Evolutionary conservation across 2,113 vertebrate genomes (phyloP).

Genomic region (Cacatua alba): DNA sequence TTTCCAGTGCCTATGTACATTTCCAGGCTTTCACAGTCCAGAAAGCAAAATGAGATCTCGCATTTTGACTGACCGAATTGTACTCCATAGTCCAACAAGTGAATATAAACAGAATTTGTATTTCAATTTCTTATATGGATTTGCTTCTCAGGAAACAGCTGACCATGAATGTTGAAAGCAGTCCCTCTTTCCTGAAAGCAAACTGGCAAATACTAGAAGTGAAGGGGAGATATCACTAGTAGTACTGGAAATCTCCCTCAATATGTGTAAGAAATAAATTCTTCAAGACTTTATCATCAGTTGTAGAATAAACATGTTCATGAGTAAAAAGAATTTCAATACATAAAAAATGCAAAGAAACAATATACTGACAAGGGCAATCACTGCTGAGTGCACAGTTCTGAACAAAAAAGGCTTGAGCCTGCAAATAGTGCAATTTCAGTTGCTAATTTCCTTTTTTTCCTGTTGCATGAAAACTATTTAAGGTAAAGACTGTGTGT

Average conservation of each 20-base stretch:
- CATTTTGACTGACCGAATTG: constrained; percentile 8
- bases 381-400: not conserved
- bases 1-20: not conserved
- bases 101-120: not conserved
- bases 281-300: not conserved
- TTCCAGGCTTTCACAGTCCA: not conserved
- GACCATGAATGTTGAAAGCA: rapidly evolving
- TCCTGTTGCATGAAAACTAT: not conserved
- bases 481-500: not conserved
- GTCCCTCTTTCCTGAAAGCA: not conserved
- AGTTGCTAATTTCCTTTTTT: not conserved
- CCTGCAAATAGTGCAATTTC: not conserved
- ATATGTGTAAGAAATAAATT: not conserved
- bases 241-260: not conserved
- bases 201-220: not conserved
- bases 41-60: not conserved
- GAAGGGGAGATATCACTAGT: not conserved
- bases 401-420: not conserved
- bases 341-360: not conserved
- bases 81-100: not conserved
- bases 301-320: not conserved
- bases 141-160: not conserved
- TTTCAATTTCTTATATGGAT: not conserved
- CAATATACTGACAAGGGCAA: not conserved
- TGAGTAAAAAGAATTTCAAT: not conserved